phyloP scores from a whole-genome alignment of 2,797 vertebrate genomes.

The Arrhamphus sclerolepis region DNA sequence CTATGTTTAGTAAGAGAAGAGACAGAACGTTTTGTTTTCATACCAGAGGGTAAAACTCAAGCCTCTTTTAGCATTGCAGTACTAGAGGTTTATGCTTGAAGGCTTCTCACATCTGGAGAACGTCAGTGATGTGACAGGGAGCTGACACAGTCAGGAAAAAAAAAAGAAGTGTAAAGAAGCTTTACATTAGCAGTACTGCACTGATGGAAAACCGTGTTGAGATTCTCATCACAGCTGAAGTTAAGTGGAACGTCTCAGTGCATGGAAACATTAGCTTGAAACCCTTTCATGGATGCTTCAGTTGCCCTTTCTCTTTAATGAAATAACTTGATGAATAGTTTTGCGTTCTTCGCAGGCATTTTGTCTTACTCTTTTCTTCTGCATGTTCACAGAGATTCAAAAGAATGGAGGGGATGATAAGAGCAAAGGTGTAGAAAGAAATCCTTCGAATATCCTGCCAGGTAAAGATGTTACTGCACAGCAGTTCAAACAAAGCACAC shows the following conservation, averaged over 20 bases:
- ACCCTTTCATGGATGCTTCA: slow-evolving; percentile 3
- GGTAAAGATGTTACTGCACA: slow-evolving; percentile 77
- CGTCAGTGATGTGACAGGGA: neutral
- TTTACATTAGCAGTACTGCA: neutral
- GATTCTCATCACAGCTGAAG: slow-evolving; percentile 10
- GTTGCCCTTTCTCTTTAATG: neutral
- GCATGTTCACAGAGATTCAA: slow-evolving; percentile 61
- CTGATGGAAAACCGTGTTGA: slow-evolving; percentile 14
- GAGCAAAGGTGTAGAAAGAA: slow-evolving; percentile 88
- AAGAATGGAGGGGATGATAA: slow-evolving; percentile 89
- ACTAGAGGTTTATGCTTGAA: neutral
- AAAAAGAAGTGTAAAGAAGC: no score
- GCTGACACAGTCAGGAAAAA: slow-evolving; percentile 27
- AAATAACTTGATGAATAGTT: neutral
- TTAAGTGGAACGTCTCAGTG: slow-evolving; percentile 14
- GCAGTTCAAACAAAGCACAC: neutral
- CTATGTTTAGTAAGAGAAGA: no score
- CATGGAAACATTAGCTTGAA: slow-evolving; percentile 12
- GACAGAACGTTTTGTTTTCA: no score
- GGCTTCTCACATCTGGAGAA: neutral
- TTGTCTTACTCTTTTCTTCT: neutral
- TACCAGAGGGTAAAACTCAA: no score
- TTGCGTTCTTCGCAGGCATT: neutral
- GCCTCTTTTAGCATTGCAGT: neutral
- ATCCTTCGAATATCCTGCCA: slow-evolving; percentile 91